Percentiles rank a stretch among this genome's conserved stretches.
Conservation (phyloP, 2,113 vertebrate species). For the Phaetusa simplex region DNA sequence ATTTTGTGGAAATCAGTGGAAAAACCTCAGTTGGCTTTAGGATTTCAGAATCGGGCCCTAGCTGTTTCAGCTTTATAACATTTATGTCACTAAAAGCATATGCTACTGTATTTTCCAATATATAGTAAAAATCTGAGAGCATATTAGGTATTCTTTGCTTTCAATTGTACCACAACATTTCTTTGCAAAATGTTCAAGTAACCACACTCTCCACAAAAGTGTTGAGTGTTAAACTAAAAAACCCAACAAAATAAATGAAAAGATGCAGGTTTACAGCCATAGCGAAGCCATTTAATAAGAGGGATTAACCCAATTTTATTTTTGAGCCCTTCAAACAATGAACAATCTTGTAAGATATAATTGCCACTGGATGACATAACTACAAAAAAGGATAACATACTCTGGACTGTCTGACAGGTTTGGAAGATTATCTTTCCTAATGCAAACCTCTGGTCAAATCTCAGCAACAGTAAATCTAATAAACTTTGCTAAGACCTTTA, state of each 20-base stretch:
- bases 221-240: background rate
- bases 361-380: constrained; percentile 33
- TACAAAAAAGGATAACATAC: constrained; percentile 48
- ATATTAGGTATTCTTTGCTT: background rate
- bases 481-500: constrained; percentile 42
- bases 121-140: background rate
- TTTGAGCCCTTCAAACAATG: constrained; percentile 2
- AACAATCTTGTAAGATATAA: constrained; percentile 32
- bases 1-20: background rate
- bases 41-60: background rate
- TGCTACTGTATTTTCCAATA: background rate
- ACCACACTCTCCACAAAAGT: background rate
- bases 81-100: background rate
- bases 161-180: background rate
- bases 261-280: background rate
- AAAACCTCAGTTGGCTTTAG: background rate
- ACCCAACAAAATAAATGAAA: background rate
- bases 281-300: background rate
- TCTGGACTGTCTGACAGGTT: constrained; percentile 26
- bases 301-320: constrained; percentile 47
- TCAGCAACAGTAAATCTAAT: constrained; percentile 39
- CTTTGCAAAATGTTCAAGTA: background rate
- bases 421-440: constrained; percentile 52
- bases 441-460: constrained; percentile 1
- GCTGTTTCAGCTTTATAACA: background rate